Evolutionary conservation across 2,888 invertebrate genomes (phyloP).

Genomic region (Alentia gelatinosa): DNA sequence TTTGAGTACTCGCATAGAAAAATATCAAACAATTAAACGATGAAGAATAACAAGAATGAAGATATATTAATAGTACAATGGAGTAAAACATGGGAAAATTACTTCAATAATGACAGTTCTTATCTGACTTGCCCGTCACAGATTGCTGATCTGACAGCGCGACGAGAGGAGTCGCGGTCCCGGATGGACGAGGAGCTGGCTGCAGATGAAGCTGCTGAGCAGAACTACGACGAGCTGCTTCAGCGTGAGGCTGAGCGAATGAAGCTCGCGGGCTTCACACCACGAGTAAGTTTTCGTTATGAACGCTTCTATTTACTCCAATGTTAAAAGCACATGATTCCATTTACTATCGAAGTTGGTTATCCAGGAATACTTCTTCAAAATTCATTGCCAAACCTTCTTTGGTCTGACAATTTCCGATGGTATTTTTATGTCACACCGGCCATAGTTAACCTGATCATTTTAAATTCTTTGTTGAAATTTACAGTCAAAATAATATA

Average conservation of each 20-base stretch:
- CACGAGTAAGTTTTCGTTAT: constrained; percentile 67
- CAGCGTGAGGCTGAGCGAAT: constrained; percentile 74
- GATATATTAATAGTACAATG: too few relatives aligned
- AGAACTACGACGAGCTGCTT: constrained; percentile 75
- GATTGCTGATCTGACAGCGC: constrained; percentile 69
- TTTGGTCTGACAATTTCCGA: too few relatives aligned
- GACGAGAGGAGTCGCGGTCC: constrained; percentile 63
- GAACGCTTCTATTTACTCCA: background rate
- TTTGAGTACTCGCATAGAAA: too few relatives aligned
- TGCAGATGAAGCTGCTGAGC: constrained; percentile 71
- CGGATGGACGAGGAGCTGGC: constrained; percentile 68
- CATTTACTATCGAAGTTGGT: background rate
- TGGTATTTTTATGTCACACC: too few relatives aligned
- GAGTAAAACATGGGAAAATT: too few relatives aligned
- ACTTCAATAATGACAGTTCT: too few relatives aligned
- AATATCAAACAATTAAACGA: too few relatives aligned
- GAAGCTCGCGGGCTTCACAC: constrained; percentile 70
- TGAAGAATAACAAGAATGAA: too few relatives aligned
- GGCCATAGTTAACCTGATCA: background rate
- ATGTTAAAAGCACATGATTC: background rate
- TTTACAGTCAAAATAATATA: too few relatives aligned
- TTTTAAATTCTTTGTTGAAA: background rate
- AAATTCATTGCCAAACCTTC: background rate
- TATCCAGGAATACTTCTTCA: background rate
- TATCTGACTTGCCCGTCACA: constrained; percentile 61